Conservation (phyloP, 2,888 invertebrate genomes). For the Troilus luridus region DNA sequence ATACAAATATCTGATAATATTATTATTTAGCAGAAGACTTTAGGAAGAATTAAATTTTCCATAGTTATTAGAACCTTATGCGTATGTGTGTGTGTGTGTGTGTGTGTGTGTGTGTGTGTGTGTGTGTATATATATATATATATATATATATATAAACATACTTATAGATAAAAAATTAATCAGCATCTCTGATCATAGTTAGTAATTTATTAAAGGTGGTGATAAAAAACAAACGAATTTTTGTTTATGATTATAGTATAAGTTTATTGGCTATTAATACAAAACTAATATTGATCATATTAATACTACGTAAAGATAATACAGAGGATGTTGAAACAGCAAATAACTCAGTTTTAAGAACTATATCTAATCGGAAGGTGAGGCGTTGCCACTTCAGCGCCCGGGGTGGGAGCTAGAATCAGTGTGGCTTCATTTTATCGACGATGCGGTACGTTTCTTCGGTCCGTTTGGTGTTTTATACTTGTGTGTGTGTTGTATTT, state of each 20-base stretch:
- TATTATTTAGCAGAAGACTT: too few relatives aligned
- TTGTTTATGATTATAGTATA: background rate
- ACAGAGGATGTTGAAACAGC: background rate
- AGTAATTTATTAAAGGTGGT: too few relatives aligned
- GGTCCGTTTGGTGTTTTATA: background rate
- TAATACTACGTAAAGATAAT: background rate
- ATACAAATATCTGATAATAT: too few relatives aligned
- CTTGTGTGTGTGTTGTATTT: background rate
- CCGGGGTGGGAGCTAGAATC: background rate
- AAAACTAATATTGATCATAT: background rate
- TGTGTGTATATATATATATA: too few relatives aligned
- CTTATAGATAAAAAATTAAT: too few relatives aligned
- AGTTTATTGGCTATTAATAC: background rate
- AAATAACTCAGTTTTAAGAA: constrained; percentile 6
- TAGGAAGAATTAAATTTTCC: too few relatives aligned
- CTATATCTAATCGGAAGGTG: constrained; percentile 35
- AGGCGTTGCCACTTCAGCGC: background rate
- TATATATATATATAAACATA: too few relatives aligned
- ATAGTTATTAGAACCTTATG: too few relatives aligned
- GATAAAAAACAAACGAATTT: too few relatives aligned
- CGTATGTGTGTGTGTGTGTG: too few relatives aligned
- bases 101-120: too few relatives aligned
- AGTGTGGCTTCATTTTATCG: background rate
- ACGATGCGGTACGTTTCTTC: background rate
- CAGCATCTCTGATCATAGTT: too few relatives aligned